Evolutionary conservation across 2,888 invertebrate species (phyloP).

Genomic region (Peribatodes rhomboidaria): DNA sequence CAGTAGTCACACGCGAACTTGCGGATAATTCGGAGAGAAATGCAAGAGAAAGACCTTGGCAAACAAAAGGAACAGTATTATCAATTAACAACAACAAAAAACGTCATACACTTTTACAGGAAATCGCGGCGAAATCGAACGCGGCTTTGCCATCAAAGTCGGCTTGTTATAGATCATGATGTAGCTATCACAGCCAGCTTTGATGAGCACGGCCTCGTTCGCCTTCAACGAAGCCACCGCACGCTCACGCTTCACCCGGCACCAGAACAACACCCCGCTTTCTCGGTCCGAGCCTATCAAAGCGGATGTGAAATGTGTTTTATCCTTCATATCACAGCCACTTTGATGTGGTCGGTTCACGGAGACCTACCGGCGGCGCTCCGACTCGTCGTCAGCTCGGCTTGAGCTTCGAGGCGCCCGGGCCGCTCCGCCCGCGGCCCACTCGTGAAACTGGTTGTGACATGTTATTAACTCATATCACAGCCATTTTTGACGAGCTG

Average conservation of each 20-base stretch:
- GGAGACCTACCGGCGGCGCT: constrained; percentile 62
- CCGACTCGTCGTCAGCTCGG: constrained; percentile 3
- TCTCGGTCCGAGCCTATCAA: constrained; percentile 92
- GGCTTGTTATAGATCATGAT: constrained; percentile 92
- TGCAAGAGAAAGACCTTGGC: no score
- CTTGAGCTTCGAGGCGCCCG: background rate
- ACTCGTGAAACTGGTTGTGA: constrained; percentile 94
- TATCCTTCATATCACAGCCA: constrained; percentile 97
- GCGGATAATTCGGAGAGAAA: no score
- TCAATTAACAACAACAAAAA: no score
- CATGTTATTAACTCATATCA: constrained; percentile 91
- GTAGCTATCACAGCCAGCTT: constrained; percentile 97
- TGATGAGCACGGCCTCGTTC: constrained; percentile 94
- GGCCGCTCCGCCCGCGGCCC: constrained; percentile 68
- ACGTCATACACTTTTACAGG: constrained; percentile 48
- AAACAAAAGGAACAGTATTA: no score
- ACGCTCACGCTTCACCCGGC: background rate
- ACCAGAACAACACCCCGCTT: constrained; percentile 42
- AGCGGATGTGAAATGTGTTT: constrained; percentile 94
- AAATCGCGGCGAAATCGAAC: constrained; percentile 58
- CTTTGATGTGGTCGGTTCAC: constrained; percentile 96
- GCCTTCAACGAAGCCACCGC: constrained; percentile 12
- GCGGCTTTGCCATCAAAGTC: constrained; percentile 91
- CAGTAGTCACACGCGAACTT: no score
- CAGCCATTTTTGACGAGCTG: constrained; percentile 98